Base-by-base conservation (phyloP, 2,797 vertebrate species). In the Gastrophryne carolinensis region DNA sequence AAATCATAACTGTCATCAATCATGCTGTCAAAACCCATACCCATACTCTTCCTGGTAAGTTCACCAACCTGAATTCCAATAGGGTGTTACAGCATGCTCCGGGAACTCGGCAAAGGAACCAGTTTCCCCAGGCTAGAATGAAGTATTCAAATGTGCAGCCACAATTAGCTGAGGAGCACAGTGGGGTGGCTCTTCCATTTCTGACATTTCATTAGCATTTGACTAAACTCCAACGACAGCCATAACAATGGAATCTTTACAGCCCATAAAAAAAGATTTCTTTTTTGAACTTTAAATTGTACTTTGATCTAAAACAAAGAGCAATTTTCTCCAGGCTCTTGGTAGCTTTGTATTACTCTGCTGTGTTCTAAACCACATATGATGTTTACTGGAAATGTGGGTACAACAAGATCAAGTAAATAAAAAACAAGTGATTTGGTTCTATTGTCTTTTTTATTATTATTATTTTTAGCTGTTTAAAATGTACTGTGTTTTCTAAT, bases 91-190 rank as follows among this genome's bases (percentile, higher is more conserved):
- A 72, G 77, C 58, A 47, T 10, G 63, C 83, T 74, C n/a, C 49
- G 74, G 63, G 74, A 49, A 34, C 21, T 57, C 79, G 74, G 72
- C 79, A 54, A 56, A 77, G 82, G 80, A 68, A 34, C 75, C 80
- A 72, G 81, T 78, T 0, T 62, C 76, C 77, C 17, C 50, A 71
- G 82, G 72, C 80, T 75, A 15, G 8, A 81, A 64, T 72, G 73
- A 80, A 80, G 73, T 81, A 81, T 80, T 83, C 78, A 79, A 69
- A 85, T 75, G 69, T 60, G 80, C 78, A 84, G 73, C 47, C 26
- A 56, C 56, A 77, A 69, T 78, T 0, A 53, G 47, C 83, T 69
- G 69, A 70, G 71, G 77, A 57, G 79, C 69, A 81, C 80, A 75
- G 76, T 77, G 64, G 84, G 78, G 80, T 83, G 32, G 70, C 80